phyloP scores from a whole-genome alignment of 2,888 invertebrate species.

The Drosophila maculinotata region DNA sequence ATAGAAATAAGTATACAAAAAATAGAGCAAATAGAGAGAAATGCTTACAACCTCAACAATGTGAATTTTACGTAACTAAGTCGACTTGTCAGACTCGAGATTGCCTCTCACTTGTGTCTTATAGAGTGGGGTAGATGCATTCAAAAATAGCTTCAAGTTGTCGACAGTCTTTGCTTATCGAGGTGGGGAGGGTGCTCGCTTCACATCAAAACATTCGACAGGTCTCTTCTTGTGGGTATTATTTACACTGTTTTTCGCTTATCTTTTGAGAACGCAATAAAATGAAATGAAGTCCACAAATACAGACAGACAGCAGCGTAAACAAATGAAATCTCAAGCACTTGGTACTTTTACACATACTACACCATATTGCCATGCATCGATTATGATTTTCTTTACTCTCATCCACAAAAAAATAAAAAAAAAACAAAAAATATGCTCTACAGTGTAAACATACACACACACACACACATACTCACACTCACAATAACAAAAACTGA shows the following conservation, averaged over 20 bases:
- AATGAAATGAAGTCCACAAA: conserved; percentile 22
- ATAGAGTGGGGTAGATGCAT: not conserved
- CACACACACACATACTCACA: not conserved
- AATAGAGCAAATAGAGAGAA: not conserved
- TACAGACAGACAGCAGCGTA: conserved; percentile 15
- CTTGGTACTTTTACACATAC: not conserved
- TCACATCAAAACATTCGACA: conserved; percentile 1
- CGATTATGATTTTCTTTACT: conserved; percentile 31
- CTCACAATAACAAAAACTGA: not conserved
- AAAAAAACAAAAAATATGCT: conserved; percentile 1
- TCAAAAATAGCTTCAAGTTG: conserved; percentile 12
- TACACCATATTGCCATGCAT: conserved; percentile 22
- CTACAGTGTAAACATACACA: conserved; percentile 8
- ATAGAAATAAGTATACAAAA: no score
- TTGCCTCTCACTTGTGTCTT: not conserved
- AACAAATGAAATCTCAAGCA: conserved; percentile 40
- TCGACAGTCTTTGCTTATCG: conserved; percentile 11
- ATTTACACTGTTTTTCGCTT: conserved; percentile 52
- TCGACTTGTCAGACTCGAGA: conserved; percentile 3
- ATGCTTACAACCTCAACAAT: conserved; percentile 11
- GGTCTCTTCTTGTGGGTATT: conserved; percentile 22
- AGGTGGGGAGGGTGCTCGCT: not conserved
- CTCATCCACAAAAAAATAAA: conserved; percentile 18
- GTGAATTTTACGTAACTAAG: conserved; percentile 40
- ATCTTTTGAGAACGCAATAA: conserved; percentile 46